These are phyloP conservation scores for Drosophila fuyamai DNA, from an alignment of 1,140 invertebrate genomes.

Conservation along the genomic window DNA sequence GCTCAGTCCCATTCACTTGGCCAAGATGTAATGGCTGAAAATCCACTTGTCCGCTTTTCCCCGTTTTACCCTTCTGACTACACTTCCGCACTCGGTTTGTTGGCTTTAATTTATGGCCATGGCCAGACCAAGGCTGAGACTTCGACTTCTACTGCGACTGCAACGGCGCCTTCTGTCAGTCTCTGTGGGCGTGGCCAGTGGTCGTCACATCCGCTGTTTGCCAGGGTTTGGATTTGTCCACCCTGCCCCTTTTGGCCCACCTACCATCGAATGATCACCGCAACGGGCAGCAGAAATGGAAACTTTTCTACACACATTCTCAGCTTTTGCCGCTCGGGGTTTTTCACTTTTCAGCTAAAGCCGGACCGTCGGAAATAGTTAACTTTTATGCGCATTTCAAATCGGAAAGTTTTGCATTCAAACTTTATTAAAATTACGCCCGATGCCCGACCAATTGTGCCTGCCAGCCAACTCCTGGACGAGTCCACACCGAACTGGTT, in stretches of 20 bases:
- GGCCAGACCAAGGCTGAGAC: conserved; percentile 35
- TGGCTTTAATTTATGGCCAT: conserved; percentile 78
- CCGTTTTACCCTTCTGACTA: conserved; percentile 26
- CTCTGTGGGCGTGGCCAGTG: conserved; percentile 30
- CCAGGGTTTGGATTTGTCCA: conserved; percentile 18
- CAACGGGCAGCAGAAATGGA: conserved; percentile 38
- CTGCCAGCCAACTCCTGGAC: conserved; percentile 2
- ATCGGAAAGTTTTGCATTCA: conserved; percentile 79
- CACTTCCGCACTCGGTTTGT: conserved; percentile 73
- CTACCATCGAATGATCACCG: conserved; percentile 49
- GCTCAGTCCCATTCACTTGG: conserved; percentile 4
- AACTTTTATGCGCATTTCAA: conserved; percentile 82
- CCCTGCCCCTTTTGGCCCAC: background rate
- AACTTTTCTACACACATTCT: conserved; percentile 70
- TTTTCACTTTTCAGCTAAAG: conserved; percentile 37
- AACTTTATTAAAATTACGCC: conserved; percentile 81
- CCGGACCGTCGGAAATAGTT: conserved; percentile 72
- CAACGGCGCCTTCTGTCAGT: conserved; percentile 56
- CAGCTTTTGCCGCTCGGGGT: conserved; percentile 31
- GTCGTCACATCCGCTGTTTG: conserved; percentile 68
- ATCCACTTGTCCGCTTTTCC: conserved; percentile 58
- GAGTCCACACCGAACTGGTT: conserved; percentile 7
- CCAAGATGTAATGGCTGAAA: conserved; percentile 76
- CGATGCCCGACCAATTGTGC: conserved; percentile 59
- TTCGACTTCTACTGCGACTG: conserved; percentile 1